Evolutionary conservation across 2,888 invertebrate species (phyloP), one percentile per base, ranked within the genome.

Genomic region (Campaea margaritaria): DNA sequence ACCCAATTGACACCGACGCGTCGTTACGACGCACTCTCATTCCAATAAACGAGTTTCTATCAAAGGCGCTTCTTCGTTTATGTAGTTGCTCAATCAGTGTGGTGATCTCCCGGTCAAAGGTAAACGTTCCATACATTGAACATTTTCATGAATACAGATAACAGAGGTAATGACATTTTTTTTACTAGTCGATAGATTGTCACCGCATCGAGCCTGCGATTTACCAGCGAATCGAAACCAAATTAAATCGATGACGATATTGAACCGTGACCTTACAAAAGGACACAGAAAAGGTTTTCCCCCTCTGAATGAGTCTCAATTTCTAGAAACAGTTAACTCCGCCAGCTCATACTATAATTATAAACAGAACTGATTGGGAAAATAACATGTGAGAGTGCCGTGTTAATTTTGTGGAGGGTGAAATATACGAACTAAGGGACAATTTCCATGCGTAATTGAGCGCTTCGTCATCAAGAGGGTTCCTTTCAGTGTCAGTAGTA

Each of bases 401-500:
- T 28, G 14, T 10, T 4, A 27, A 43, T 57, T 57, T 28, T 34
- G 45, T 41, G 56, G 36, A 48, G 36, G 10, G 8, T 55, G 28
- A 49, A 13, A 21, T 47, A 14, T 15, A 39, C 21, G 31, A n/a
- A 12, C 7, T 36, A 48, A 13, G 13, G 36, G 45, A 41, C 41
- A 57, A 39, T 51, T 47, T 27, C 41, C 31, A 9, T 7, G 31
- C 31, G 8, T 9, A 31, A 10, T n/a, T 10, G 31, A 3, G 4
- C 2, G 9, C 10, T 31, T 31, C 1, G 14, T 45, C 14, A 16
- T 27, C n/a, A 15, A 15, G 28, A 44, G 21, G 61, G 58, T 46
- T 54, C 52, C 27, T 27, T 57, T 36, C n/a, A 9, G 45, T 13
- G 53, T 58, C 51, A 43, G 47, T 16, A 39, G 39, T 53, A 44